These are phyloP conservation scores for Drosophila austrosaltans DNA, from an alignment of 2,888 invertebrate species.

Conservation along the genomic window DNA sequence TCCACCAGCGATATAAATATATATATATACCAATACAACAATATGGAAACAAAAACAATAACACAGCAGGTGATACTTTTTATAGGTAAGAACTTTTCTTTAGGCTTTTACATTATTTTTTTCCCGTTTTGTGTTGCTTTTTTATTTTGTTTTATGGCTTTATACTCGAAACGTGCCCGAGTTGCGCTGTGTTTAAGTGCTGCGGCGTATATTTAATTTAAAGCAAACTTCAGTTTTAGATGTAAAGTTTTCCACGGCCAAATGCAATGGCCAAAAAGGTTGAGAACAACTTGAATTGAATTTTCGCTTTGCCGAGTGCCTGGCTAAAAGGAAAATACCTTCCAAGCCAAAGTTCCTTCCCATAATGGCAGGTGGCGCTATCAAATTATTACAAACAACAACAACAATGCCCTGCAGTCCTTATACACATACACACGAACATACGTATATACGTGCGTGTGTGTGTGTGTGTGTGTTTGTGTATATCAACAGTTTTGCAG, in stretches of 20 bases:
- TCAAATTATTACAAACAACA: conserved; percentile 28
- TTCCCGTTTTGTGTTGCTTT: conserved; percentile 58
- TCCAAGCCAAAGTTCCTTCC: conserved; percentile 9
- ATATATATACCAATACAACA: not conserved
- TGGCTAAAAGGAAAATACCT: conserved; percentile 24
- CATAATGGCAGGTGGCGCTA: conserved; percentile 43
- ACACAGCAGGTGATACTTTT: conserved; percentile 74
- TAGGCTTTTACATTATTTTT: conserved; percentile 37
- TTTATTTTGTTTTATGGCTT: conserved; percentile 32
- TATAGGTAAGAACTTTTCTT: conserved; percentile 53
- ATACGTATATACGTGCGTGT: not conserved
- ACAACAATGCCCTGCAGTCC: conserved; percentile 31
- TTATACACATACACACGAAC: not conserved
- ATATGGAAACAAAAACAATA: conserved; percentile 58
- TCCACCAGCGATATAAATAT: conserved; percentile 20
- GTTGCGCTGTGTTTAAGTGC: conserved; percentile 29
- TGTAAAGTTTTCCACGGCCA: conserved; percentile 12
- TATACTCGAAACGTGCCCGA: conserved; percentile 47
- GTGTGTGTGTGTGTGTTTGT: conserved; percentile 6
- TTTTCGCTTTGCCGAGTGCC: conserved; percentile 41
- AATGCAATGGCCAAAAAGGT: conserved; percentile 45
- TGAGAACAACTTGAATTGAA: conserved; percentile 38
- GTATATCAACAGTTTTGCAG: conserved; percentile 18
- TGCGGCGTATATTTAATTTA: conserved; percentile 61
- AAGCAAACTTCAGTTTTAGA: conserved; percentile 32